Conservation (phyloP, 2,888 invertebrate genomes). For the Gibbula magus region DNA sequence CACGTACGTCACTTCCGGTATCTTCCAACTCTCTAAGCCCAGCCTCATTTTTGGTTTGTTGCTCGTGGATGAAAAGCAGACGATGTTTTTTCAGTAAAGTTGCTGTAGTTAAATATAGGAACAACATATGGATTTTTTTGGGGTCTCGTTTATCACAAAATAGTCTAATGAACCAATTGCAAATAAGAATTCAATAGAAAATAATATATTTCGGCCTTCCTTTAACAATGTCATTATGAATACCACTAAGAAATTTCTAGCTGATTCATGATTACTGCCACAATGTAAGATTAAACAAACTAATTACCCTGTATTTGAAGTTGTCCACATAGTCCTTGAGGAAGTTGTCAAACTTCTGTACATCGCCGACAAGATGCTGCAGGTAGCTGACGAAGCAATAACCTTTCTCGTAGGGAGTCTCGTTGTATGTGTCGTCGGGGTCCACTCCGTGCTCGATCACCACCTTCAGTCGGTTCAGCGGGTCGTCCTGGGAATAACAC, state of each 20-base stretch:
- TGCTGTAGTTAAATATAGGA: too few species aligned
- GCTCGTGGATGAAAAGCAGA: too few species aligned
- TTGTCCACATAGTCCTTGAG: slow-evolving; percentile 44
- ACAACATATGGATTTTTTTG: too few species aligned
- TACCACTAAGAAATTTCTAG: neutral
- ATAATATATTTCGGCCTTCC: too few species aligned
- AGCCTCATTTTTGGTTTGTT: too few species aligned
- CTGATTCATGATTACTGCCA: neutral
- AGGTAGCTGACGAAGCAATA: slow-evolving; percentile 52
- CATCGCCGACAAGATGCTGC: slow-evolving; percentile 47
- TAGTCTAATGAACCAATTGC: too few species aligned
- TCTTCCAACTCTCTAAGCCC: too few species aligned
- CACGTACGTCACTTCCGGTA: too few species aligned
- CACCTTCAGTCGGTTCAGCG: slow-evolving; percentile 48
- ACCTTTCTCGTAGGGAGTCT: slow-evolving; percentile 59
- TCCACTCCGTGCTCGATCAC: slow-evolving; percentile 53
- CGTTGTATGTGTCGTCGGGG: slow-evolving; percentile 57
- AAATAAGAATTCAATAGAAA: too few species aligned
- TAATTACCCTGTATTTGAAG: slow-evolving; percentile 45
- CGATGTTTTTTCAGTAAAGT: too few species aligned
- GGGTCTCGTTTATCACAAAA: too few species aligned
- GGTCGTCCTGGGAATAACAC: slow-evolving; percentile 38
- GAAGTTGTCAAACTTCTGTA: slow-evolving; percentile 50
- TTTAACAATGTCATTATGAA: too few species aligned
- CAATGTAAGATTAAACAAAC: neutral